phyloP scores from a whole-genome alignment of 2,888 invertebrate species.

The Lasioglossum morio region DNA sequence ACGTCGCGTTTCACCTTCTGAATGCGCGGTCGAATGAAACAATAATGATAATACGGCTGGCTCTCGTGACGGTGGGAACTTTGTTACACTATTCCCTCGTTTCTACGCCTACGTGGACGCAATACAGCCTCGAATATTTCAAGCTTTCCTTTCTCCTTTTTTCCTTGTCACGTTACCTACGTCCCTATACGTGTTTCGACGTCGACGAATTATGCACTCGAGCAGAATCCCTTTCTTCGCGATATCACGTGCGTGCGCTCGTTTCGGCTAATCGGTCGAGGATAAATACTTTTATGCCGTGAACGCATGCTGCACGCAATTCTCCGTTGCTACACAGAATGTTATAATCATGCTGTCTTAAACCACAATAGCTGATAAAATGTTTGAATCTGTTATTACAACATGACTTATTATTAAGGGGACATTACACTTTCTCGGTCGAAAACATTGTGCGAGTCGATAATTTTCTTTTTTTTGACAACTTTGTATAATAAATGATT shows the following conservation, averaged over 20 bases:
- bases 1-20: not conserved
- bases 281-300: constrained; percentile 13
- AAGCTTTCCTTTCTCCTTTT: not conserved
- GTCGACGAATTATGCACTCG: constrained; percentile 14
- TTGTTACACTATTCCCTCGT: constrained; percentile 32
- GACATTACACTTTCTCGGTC: too few relatives aligned
- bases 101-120: constrained; percentile 11
- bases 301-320: constrained; percentile 21
- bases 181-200: constrained; percentile 16
- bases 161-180: not conserved
- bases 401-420: too few relatives aligned
- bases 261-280: constrained; percentile 21
- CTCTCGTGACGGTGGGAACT: constrained; percentile 43
- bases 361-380: not conserved
- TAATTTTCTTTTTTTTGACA: too few relatives aligned
- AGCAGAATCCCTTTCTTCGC: constrained; percentile 2
- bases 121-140: constrained; percentile 27
- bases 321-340: not conserved
- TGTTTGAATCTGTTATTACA: too few relatives aligned
- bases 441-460: too few relatives aligned
- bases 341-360: not conserved
- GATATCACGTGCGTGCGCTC: constrained; percentile 36
- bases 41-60: constrained; percentile 44
- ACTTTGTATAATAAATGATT: too few relatives aligned
- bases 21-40: constrained; percentile 22